Conservation (phyloP, 2,888 invertebrate genomes). For the Acanthopleura granulata region DNA sequence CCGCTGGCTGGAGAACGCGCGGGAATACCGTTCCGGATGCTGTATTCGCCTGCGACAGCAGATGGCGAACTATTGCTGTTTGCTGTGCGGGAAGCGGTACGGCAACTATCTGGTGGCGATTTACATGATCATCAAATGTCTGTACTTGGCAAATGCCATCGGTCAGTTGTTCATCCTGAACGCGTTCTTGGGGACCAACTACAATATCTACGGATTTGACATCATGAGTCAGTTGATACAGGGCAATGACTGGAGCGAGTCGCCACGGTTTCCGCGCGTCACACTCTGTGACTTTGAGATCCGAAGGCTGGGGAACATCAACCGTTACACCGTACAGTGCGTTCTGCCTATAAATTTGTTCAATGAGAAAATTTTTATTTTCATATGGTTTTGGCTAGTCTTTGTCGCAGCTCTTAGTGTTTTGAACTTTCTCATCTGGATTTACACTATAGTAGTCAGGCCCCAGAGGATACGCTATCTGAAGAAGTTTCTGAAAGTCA, state of each 20-base stretch:
- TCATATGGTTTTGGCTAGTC: constrained; percentile 73
- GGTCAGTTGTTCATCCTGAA: constrained; percentile 72
- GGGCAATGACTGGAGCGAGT: constrained; percentile 66
- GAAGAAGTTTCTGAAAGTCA: constrained; percentile 63
- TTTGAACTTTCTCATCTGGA: constrained; percentile 70
- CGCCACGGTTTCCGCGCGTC: constrained; percentile 66
- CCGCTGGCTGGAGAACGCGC: constrained; percentile 70
- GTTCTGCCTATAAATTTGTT: constrained; percentile 67
- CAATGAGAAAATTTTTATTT: constrained; percentile 69
- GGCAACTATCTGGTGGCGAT: constrained; percentile 71
- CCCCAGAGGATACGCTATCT: constrained; percentile 62
- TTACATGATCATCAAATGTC: constrained; percentile 70
- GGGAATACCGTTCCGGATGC: constrained; percentile 68
- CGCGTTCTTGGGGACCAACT: constrained; percentile 70
- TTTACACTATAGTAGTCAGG: constrained; percentile 63
- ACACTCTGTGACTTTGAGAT: constrained; percentile 69
- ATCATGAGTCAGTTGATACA: constrained; percentile 70
- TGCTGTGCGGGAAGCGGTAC: constrained; percentile 68
- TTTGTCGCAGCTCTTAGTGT: constrained; percentile 70
- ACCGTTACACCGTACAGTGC: constrained; percentile 70
- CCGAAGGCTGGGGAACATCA: constrained; percentile 67
- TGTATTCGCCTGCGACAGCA: constrained; percentile 66
- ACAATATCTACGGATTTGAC: constrained; percentile 70
- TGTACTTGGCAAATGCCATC: constrained; percentile 70
- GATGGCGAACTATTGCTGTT: constrained; percentile 67